These are phyloP conservation scores for Nemurella pictetii DNA, from an alignment of 2,888 invertebrate genomes.

Conservation along the genomic window DNA sequence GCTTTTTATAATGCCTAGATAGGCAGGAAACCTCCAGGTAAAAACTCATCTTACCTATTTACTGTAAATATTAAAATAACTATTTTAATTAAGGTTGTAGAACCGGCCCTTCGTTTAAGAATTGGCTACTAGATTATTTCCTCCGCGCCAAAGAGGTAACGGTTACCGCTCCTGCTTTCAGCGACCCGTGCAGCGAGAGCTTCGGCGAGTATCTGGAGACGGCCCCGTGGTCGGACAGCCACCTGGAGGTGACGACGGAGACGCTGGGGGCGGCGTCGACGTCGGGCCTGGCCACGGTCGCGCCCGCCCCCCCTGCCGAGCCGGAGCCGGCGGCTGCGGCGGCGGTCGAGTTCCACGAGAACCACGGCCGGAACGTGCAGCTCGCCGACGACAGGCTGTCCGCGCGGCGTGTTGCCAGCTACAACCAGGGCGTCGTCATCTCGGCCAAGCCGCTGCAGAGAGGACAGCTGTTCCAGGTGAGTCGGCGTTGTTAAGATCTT, in stretches of 20 bases:
- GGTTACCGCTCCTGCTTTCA: background rate
- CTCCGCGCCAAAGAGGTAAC: too few relatives aligned
- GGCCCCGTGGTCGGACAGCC: background rate
- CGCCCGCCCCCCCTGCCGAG: background rate
- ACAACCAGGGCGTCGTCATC: constrained; percentile 80
- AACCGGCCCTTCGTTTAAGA: too few relatives aligned
- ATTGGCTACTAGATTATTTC: too few relatives aligned
- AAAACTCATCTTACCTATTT: too few relatives aligned
- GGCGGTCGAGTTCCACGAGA: constrained; percentile 69
- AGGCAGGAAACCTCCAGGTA: too few relatives aligned
- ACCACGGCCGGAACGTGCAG: constrained; percentile 82
- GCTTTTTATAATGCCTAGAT: too few relatives aligned
- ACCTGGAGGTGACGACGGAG: background rate
- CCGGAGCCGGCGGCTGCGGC: background rate
- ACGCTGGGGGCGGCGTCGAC: background rate
- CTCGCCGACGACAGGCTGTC: constrained; percentile 62
- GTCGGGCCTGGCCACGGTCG: background rate
- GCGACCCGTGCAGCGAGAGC: constrained; percentile 15
- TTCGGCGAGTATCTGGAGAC: constrained; percentile 15
- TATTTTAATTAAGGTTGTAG: too few relatives aligned
- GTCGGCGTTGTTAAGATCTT: too few relatives aligned
- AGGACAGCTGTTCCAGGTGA: constrained; percentile 71
- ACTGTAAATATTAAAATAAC: too few relatives aligned
- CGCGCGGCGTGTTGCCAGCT: constrained; percentile 77
- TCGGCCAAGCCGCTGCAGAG: constrained; percentile 66